Conservation (phyloP, 64 coral and sea anemone species). For the Dendrophyllia cribrosa region DNA sequence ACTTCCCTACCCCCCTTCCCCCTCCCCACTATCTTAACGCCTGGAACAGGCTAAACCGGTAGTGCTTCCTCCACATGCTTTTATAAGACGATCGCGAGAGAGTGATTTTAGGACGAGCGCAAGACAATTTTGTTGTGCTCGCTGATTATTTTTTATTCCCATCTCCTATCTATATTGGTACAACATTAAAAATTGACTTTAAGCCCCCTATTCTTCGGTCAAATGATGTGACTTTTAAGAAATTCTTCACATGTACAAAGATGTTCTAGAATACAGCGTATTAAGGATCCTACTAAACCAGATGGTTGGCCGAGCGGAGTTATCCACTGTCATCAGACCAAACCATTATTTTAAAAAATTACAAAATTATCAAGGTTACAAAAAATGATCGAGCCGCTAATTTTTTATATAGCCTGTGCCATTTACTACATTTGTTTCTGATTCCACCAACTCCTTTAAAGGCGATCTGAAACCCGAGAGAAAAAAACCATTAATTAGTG, state of each 20-base stretch:
- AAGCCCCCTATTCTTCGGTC: background rate
- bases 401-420: slow-evolving; percentile 4
- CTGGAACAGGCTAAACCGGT: too few species aligned
- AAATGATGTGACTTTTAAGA: slow-evolving; percentile 1
- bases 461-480: slow-evolving; percentile 7
- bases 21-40: too few species aligned
- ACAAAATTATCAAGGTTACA: slow-evolving; percentile 42
- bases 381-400: background rate
- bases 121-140: too few species aligned
- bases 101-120: too few species aligned
- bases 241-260: slow-evolving; percentile 16
- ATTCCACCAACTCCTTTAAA: slow-evolving; percentile 21
- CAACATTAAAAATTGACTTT: background rate
- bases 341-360: slow-evolving; percentile 40
- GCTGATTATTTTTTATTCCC: too few species aligned
- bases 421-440: slow-evolving; percentile 29
- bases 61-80: too few species aligned
- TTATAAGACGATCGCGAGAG: too few species aligned
- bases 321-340: slow-evolving; percentile 1
- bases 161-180: background rate
- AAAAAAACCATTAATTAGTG: too few species aligned
- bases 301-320: background rate
- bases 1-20: too few species aligned
- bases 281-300: background rate
- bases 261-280: slow-evolving; percentile 6